Percentiles rank a stretch among this genome's conserved stretches.
Conservation (phyloP, 2,797 vertebrate species). For the Gallinago stenura region DNA sequence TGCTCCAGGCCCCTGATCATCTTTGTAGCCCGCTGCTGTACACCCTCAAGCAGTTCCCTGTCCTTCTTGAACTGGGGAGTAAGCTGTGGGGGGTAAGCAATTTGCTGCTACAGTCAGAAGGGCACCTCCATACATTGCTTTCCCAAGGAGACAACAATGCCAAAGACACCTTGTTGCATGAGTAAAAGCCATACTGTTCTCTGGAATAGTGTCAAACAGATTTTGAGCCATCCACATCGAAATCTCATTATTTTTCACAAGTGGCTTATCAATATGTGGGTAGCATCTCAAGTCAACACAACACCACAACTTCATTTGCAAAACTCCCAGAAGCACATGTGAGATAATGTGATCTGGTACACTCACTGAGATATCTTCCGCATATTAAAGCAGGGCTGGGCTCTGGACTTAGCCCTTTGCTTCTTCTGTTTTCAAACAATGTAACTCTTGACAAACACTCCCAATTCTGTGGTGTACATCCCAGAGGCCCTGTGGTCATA, state of each 20-base stretch:
- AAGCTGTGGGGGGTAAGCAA: background rate
- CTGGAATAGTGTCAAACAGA: background rate
- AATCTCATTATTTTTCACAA: background rate
- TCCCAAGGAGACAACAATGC: background rate
- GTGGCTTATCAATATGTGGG: background rate
- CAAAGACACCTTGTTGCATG: background rate
- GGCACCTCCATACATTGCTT: background rate
- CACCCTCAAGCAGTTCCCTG: too few species aligned
- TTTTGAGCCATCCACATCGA: background rate
- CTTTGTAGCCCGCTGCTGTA: too few species aligned
- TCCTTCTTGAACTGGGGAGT: too few species aligned
- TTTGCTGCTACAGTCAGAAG: background rate
- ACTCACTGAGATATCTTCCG: background rate
- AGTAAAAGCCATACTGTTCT: background rate
- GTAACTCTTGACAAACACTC: background rate
- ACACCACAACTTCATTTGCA: background rate
- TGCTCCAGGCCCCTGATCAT: too few species aligned
- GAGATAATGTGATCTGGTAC: background rate
- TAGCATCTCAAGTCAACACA: background rate
- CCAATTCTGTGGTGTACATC: background rate
- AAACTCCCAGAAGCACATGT: background rate
- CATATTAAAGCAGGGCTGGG: background rate
- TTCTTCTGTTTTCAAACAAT: background rate
- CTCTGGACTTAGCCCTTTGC: background rate
- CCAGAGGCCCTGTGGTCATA: background rate